Evolutionary conservation across 2,113 vertebrate genomes (phyloP).

Genomic region (Alexandromys fortis): DNA sequence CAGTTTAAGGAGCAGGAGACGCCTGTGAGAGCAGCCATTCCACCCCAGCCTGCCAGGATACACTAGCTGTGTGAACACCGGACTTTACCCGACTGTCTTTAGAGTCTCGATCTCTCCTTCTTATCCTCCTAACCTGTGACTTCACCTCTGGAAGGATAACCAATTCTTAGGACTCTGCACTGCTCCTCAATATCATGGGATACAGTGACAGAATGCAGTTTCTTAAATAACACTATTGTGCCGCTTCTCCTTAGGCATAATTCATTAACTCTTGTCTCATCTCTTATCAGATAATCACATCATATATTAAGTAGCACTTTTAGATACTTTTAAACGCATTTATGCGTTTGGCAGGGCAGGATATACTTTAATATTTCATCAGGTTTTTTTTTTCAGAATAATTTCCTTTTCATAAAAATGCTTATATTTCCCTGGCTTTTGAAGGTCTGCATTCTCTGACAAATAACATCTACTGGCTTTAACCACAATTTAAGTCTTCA

Average conservation of each 20-base stretch:
- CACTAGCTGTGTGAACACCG: too few relatives aligned
- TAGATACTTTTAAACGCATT: neutral
- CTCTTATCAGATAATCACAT: neutral
- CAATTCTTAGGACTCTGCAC: neutral
- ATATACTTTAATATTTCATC: neutral
- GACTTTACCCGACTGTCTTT: neutral
- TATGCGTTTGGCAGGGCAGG: neutral
- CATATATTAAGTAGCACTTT: neutral
- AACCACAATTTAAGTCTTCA: neutral
- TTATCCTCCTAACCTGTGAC: neutral
- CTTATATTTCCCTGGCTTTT: neutral
- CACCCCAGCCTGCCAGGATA: neutral
- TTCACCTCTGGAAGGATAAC: neutral
- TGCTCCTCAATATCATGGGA: neutral
- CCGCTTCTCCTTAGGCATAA: neutral
- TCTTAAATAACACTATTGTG: neutral
- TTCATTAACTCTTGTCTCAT: neutral
- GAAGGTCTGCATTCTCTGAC: neutral
- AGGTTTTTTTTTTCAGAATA: neutral
- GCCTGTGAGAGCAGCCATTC: neutral
- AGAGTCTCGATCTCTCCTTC: neutral
- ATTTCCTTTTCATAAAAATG: neutral
- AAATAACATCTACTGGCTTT: neutral
- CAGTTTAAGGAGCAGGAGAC: neutral
- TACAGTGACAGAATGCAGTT: neutral